phyloP scores from a whole-genome alignment of 2,888 invertebrate genomes.

The Cylindroiulus punctatus region DNA sequence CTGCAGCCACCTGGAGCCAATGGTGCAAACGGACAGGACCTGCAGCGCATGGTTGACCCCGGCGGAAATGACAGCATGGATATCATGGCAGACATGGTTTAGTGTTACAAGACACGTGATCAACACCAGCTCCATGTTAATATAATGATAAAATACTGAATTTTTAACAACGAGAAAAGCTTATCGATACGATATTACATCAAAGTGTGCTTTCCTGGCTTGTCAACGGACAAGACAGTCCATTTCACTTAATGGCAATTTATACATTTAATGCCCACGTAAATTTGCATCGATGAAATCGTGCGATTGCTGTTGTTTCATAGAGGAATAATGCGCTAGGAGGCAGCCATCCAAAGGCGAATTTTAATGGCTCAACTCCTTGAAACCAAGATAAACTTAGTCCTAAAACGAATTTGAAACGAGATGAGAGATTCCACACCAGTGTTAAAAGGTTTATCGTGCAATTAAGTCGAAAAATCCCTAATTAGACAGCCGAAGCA shows the following conservation, averaged over 20 bases:
- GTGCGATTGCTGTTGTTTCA: neutral
- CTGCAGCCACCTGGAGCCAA: conserved; percentile 17
- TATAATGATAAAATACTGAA: no score
- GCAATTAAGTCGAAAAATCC: conserved; percentile 39
- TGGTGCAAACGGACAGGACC: neutral
- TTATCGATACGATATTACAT: neutral
- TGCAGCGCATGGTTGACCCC: conserved; percentile 1
- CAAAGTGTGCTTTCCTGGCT: neutral
- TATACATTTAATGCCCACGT: neutral
- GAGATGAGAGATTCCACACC: conserved; percentile 23
- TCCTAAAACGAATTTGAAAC: neutral
- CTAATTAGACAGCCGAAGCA: conserved; percentile 45
- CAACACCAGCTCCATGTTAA: neutral
- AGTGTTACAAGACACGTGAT: neutral
- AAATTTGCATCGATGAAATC: neutral
- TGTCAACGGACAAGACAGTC: neutral
- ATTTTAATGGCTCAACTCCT: conserved; percentile 37
- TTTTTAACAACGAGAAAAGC: no score
- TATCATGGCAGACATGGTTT: neutral
- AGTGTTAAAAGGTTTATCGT: conserved; percentile 35
- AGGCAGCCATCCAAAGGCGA: neutral
- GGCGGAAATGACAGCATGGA: neutral
- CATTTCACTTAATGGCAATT: neutral
- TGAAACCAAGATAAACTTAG: conserved; percentile 22
- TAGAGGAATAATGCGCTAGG: neutral